phyloP scores from a whole-genome alignment of 1,140 invertebrate species.

The Drosophila guanche region DNA sequence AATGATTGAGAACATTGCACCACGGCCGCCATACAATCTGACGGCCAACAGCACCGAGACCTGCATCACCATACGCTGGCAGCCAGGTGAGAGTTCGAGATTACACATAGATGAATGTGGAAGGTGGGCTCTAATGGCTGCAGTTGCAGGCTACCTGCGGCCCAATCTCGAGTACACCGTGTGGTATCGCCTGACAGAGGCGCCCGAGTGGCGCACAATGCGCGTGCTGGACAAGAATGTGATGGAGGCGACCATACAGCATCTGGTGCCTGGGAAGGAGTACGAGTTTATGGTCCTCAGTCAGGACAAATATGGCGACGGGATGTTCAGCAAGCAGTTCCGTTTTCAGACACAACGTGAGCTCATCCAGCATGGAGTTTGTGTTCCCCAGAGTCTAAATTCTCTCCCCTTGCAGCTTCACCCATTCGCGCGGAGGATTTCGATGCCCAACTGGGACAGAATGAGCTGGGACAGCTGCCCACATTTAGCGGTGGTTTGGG shows the following conservation, averaged over 20 bases:
- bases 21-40: constrained; percentile 95
- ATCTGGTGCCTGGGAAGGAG: constrained; percentile 89
- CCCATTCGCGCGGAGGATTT: constrained; percentile 48
- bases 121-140: background rate
- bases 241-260: constrained; percentile 91
- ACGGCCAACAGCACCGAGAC: constrained; percentile 90
- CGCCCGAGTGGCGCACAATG: constrained; percentile 91
- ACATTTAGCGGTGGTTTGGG: constrained; percentile 84
- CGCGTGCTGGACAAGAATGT: constrained; percentile 87
- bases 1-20: constrained; percentile 93
- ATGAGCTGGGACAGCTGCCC: constrained; percentile 51
- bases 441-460: constrained; percentile 42
- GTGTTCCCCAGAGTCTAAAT: background rate
- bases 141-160: constrained; percentile 88
- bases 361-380: background rate
- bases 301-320: constrained; percentile 93
- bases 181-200: constrained; percentile 90
- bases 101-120: constrained; percentile 3
- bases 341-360: constrained; percentile 89
- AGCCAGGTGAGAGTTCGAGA: constrained; percentile 85
- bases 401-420: constrained; percentile 22
- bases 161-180: constrained; percentile 93
- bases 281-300: constrained; percentile 97
- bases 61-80: constrained; percentile 93
- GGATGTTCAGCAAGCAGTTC: constrained; percentile 94